Evolutionary conservation across 1,140 invertebrate species (phyloP).

Genomic region (Trinorchestia longiramus): DNA sequence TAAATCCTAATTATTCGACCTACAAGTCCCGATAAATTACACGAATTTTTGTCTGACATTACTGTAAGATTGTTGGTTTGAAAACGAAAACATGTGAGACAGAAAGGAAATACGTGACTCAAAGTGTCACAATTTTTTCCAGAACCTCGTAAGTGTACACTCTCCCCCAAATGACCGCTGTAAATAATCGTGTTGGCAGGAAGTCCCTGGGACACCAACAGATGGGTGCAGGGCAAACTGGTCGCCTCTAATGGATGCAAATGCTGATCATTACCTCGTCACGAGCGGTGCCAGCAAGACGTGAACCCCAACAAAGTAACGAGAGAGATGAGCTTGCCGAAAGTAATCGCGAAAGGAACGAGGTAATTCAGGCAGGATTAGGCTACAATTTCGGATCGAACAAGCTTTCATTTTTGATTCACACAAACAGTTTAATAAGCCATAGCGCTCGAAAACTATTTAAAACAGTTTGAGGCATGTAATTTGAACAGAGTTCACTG

Average conservation of each 20-base stretch:
- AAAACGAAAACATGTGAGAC: neutral
- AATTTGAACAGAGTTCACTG: neutral
- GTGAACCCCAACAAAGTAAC: neutral
- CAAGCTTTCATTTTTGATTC: neutral
- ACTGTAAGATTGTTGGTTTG: neutral
- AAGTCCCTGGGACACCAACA: neutral
- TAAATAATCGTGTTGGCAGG: neutral
- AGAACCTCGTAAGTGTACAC: neutral
- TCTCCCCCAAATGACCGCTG: neutral
- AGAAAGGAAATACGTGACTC: neutral
- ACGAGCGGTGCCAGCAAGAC: neutral
- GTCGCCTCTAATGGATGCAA: conserved; percentile 16
- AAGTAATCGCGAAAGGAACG: neutral
- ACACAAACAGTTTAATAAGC: neutral
- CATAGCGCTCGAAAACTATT: neutral
- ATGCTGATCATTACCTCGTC: conserved; percentile 9
- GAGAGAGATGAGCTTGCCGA: neutral
- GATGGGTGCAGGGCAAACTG: neutral
- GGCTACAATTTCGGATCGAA: neutral
- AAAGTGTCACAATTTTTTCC: neutral
- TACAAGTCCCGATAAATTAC: neutral
- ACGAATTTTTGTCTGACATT: neutral
- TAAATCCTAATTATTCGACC: neutral
- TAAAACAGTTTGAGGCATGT: too few relatives aligned
- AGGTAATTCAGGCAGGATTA: neutral